Conservation (phyloP, 2,113 vertebrate genomes). For the Anhinga anhinga region DNA sequence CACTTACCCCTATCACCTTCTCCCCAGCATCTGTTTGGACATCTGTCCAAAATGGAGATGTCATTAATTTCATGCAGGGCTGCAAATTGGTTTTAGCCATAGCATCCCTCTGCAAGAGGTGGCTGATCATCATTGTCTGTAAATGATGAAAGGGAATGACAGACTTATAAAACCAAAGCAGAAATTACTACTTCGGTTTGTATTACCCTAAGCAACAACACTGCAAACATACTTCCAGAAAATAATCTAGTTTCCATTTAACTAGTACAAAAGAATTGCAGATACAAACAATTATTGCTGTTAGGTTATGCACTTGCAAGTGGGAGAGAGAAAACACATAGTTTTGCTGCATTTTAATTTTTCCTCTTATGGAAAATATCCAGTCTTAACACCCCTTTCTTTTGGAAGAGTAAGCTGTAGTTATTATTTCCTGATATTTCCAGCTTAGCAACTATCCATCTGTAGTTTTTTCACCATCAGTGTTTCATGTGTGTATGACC, state of each 20-base stretch:
- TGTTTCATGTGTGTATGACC: conserved; percentile 5
- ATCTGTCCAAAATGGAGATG: background rate
- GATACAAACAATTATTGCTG: background rate
- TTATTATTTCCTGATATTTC: conserved; percentile 35
- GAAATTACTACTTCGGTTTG: background rate
- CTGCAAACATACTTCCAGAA: background rate
- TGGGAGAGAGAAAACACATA: background rate
- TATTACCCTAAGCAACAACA: background rate
- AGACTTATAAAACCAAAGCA: background rate
- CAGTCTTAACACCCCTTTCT: background rate
- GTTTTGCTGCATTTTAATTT: background rate
- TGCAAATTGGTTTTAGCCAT: conserved; percentile 20
- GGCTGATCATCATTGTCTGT: background rate
- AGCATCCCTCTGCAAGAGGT: background rate
- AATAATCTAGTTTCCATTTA: background rate
- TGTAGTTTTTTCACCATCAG: conserved; percentile 29
- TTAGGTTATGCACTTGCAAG: background rate
- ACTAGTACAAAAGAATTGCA: background rate
- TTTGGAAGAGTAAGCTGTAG: background rate
- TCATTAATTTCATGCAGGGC: conserved; percentile 5
- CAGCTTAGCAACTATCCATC: background rate
- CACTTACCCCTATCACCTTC: background rate
- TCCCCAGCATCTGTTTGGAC: conserved; percentile 25
- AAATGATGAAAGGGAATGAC: background rate
- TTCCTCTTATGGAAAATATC: background rate